phyloP scores from a whole-genome alignment of 2,113 vertebrate genomes.

The Alligator mississippiensis region DNA sequence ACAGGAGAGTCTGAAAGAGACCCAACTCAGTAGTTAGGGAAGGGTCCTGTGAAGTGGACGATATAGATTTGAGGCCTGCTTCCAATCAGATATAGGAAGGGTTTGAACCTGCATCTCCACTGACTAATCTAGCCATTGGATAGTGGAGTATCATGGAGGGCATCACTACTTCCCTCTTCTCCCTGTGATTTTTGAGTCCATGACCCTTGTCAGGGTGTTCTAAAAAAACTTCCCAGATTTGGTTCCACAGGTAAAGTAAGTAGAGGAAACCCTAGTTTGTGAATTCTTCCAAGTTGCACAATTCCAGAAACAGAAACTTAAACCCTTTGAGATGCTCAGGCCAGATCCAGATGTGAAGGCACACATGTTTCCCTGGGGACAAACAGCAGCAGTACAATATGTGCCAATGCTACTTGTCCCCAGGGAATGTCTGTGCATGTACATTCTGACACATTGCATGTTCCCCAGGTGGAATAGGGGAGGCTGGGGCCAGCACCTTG shows the following conservation, averaged over 20 bases:
- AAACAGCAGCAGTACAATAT: no score
- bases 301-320: not conserved
- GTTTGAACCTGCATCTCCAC: not conserved
- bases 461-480: no score
- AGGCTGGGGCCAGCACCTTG: no score
- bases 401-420: no score
- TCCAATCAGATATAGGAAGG: not conserved
- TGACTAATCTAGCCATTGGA: no score
- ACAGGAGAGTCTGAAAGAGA: not conserved
- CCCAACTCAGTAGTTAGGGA: not conserved
- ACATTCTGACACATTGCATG: no score
- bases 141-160: no score
- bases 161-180: not conserved
- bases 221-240: not conserved
- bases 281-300: not conserved
- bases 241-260: not conserved
- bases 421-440: no score
- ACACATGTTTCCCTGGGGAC: no score
- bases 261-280: not conserved
- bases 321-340: not conserved
- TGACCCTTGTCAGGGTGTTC: not conserved
- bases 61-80: not conserved
- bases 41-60: not conserved
- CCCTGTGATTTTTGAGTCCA: not conserved
- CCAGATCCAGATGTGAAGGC: no score